A percentile compares a stretch with the other conserved stretches of the same genome.
These are phyloP conservation scores for Druceiella hillmani DNA, from an alignment of 2,888 invertebrate species.

Conservation along the genomic window DNA sequence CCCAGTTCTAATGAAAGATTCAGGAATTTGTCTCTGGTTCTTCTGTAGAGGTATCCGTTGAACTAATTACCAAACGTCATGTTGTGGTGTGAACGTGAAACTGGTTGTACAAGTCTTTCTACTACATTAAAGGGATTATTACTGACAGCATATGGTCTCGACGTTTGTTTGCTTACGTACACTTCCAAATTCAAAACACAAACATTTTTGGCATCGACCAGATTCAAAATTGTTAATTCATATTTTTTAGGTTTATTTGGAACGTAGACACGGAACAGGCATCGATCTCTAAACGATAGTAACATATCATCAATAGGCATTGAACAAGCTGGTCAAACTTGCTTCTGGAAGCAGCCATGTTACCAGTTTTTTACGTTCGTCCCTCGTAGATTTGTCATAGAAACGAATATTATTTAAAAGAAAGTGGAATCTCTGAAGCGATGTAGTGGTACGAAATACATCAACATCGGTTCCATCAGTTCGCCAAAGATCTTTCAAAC, in stretches of 20 bases:
- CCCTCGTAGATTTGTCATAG: conserved; percentile 21
- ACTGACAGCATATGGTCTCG: no score
- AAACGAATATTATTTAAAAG: conserved; percentile 21
- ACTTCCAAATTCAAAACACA: conserved; percentile 11
- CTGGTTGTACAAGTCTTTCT: no score
- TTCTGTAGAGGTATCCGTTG: no score
- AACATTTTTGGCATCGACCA: conserved; percentile 13
- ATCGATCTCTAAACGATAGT: conserved; percentile 5
- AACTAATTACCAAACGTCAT: no score
- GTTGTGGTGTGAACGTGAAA: no score
- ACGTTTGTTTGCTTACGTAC: no score
- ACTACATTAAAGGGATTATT: no score
- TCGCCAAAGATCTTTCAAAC: conserved; percentile 20
- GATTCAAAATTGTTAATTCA: conserved; percentile 15
- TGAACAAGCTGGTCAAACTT: no score
- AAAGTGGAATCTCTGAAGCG: conserved; percentile 20
- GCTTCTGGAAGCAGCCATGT: no score
- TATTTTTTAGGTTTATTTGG: conserved; percentile 16
- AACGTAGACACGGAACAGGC: conserved; percentile 5
- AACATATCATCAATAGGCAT: conserved; percentile 4
- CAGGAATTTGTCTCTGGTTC: no score
- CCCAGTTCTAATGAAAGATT: no score
- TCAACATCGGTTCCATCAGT: conserved; percentile 25
- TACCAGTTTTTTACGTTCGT: conserved; percentile 18
- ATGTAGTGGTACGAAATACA: conserved; percentile 24